Base-by-base conservation (phyloP, 1,140 invertebrate genomes). In the Lasaia peninsularis region DNA sequence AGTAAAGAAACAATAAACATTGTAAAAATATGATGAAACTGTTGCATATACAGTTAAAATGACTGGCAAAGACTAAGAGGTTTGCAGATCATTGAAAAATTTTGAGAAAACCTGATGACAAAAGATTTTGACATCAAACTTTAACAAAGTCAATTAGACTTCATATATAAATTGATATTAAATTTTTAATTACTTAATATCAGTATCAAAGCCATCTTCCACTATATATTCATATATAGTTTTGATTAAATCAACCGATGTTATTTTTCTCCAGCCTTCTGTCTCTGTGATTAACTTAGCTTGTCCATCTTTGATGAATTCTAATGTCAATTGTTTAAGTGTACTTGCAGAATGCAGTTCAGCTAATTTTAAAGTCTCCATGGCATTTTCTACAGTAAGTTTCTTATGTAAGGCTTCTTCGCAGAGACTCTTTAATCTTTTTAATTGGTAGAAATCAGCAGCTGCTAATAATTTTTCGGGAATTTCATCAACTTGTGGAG, bases 401-500 rank as follows among this genome's bases (percentile, higher is more conserved):
- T 79, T 86, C 58, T 86, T 80, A 40, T 87, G 82, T 37, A 90
- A 62, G 4, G 78, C 77, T 65, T 88, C 82, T 52, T 87, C 86
- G 67, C 87, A 89, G 1, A 88, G 58, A 11, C 70, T 77, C 58
- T 90, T 85, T 20, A 90, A 61, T 62, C 79, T 71, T 34, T 75
- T 78, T 2, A 90, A 65, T 49, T 86, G 76, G 56, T 90, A 90
- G 54, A 78, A 89, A 64, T 90, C 86, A 7, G 89, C 86, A 8
- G 86, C 87, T 49, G 76, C 81, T n/a, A 90, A 58, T n/a, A 90
- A 65, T 35, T 75, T 79, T 20, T 81, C 77, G 14, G 86, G 78
- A 33, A 86, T 86, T 40, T 86, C 80, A 65, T 86, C 77, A 7
- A 94, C 78, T 64, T 91, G 91, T 14, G 91, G 89, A 7, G 91